These are phyloP conservation scores for Abrostola triplasia DNA, from an alignment of 2,888 invertebrate genomes.

Conservation along the genomic window DNA sequence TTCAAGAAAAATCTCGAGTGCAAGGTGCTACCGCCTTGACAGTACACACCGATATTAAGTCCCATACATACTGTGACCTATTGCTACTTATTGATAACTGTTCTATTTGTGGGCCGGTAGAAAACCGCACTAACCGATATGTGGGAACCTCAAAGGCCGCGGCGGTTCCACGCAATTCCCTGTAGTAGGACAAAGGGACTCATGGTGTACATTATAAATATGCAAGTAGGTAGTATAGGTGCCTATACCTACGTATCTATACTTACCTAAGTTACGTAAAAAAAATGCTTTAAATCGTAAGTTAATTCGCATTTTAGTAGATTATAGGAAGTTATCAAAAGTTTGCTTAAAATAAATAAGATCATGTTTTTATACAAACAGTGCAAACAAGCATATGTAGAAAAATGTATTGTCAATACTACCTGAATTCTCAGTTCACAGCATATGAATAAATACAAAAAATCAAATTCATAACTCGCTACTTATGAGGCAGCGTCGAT, in stretches of 20 bases:
- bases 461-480: constrained; percentile 35
- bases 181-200: not conserved
- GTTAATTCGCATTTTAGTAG: no score
- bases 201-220: not conserved
- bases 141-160: not conserved
- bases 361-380: not conserved
- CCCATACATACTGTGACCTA: no score
- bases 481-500: constrained; percentile 30
- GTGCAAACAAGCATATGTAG: not conserved
- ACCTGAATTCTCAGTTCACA: not conserved
- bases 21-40: no score
- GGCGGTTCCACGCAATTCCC: not conserved
- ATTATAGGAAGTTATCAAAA: no score
- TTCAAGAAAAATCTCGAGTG: no score
- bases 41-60: no score
- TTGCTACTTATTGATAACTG: not conserved
- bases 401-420: not conserved
- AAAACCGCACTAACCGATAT: constrained; percentile 2
- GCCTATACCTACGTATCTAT: not conserved
- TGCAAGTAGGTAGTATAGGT: not conserved
- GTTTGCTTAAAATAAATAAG: no score
- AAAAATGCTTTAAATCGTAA: no score
- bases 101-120: constrained; percentile 1
- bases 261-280: not conserved
- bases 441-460: constrained; percentile 6